phyloP scores from a whole-genome alignment of 2,113 vertebrate genomes.

The Callospermophilus lateralis region DNA sequence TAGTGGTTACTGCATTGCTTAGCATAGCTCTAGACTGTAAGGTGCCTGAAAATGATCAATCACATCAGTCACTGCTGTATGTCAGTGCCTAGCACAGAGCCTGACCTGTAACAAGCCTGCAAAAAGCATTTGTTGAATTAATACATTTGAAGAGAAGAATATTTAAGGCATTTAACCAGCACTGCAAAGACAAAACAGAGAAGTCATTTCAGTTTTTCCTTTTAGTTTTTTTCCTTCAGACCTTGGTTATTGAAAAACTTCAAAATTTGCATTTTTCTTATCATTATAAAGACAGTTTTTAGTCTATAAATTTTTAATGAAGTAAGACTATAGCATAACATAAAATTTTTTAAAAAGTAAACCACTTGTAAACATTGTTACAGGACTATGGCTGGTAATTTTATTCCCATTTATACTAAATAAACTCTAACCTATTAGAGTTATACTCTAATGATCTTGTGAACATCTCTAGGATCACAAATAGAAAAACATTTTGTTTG shows the following conservation, averaged over 20 bases:
- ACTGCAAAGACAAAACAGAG: not conserved
- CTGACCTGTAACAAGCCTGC: not conserved
- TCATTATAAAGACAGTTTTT: not conserved
- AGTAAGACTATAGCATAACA: not conserved
- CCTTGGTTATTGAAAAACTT: not conserved
- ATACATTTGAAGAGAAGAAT: not conserved
- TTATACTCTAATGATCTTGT: not conserved
- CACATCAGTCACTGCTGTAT: not conserved
- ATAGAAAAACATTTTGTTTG: not conserved
- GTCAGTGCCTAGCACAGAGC: not conserved
- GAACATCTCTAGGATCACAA: not conserved
- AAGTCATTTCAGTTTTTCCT: not conserved
- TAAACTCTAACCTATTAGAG: not conserved
- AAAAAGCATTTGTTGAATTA: not conserved
- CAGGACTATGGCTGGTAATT: not conserved
- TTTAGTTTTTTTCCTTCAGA: not conserved
- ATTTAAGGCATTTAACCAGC: conserved; percentile 21
- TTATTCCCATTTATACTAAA: not conserved
- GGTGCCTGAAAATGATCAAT: not conserved
- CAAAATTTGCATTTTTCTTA: not conserved
- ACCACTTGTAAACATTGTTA: not conserved
- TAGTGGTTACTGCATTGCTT: too few relatives aligned
- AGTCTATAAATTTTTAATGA: not conserved
- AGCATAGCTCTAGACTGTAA: not conserved
- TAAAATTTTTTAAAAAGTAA: not conserved